Percentiles rank a stretch among this genome's conserved stretches.
phyloP scores from a whole-genome alignment of 2,797 vertebrate species.

The Hippopotamyrus pictus region DNA sequence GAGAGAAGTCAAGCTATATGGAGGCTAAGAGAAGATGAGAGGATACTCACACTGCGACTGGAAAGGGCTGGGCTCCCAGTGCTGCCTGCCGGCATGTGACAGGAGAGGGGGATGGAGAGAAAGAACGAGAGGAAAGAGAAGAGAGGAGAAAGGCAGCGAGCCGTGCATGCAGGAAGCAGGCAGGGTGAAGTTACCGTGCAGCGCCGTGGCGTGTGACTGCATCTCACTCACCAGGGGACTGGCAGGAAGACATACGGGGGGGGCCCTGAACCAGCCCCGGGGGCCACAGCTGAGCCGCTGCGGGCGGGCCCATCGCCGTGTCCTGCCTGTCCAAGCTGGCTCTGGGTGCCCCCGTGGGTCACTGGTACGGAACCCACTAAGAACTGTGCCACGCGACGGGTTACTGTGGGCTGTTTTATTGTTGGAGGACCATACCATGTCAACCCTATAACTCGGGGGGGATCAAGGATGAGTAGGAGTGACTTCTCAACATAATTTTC shows the following conservation, averaged over 20 bases:
- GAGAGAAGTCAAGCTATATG: background rate
- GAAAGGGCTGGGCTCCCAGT: conserved; percentile 26
- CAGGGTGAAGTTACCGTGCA: conserved; percentile 13
- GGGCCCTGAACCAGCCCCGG: background rate
- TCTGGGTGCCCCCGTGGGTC: conserved; percentile 31
- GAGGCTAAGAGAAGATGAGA: conserved; percentile 22
- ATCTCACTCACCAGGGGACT: background rate
- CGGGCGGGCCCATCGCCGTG: conserved; percentile 20
- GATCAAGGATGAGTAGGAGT: conserved; percentile 49
- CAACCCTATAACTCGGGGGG: conserved; percentile 59
- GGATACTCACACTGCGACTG: conserved; percentile 60
- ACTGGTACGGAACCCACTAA: conserved; percentile 65
- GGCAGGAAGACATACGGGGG: background rate
- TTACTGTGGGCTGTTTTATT: conserved; percentile 94
- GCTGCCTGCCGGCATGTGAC: background rate
- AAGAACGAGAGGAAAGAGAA: conserved; percentile 31
- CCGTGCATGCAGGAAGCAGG: conserved; percentile 25
- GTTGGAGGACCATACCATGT: conserved; percentile 90
- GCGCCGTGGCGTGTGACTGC: background rate
- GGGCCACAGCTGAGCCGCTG: conserved; percentile 28
- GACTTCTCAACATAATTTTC: conserved; percentile 63
- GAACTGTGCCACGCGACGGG: conserved; percentile 84
- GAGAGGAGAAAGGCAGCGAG: conserved; percentile 36
- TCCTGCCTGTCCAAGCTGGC: conserved; percentile 12
- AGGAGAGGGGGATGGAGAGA: conserved; percentile 19